Conservation (phyloP, 2,888 invertebrate genomes). For the Chelonus formosanus region DNA sequence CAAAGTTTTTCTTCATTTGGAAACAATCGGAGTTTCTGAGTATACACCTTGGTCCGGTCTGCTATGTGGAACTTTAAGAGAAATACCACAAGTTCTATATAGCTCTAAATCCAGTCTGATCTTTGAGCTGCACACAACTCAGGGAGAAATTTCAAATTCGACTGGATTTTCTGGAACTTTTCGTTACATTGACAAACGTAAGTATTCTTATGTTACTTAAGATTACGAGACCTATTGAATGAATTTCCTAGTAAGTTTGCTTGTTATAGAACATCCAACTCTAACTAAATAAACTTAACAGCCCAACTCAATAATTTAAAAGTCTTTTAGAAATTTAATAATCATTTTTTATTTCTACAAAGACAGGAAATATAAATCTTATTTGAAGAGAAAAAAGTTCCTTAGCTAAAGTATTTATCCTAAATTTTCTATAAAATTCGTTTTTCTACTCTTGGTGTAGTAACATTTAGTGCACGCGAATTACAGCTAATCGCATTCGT, state of each 20-base stretch:
- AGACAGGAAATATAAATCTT: not conserved
- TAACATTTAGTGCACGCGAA: slow-evolving; percentile 17
- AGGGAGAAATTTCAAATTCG: slow-evolving; percentile 66
- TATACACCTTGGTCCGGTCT: slow-evolving; percentile 78
- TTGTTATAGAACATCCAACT: no score
- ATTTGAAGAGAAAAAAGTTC: not conserved
- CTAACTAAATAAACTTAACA: no score
- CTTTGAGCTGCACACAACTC: slow-evolving; percentile 76
- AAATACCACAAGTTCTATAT: slow-evolving; percentile 78
- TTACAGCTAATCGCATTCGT: slow-evolving; percentile 25
- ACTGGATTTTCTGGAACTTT: slow-evolving; percentile 81
- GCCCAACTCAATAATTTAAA: no score
- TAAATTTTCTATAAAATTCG: not conserved
- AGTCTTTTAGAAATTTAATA: no score
- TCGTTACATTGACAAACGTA: slow-evolving; percentile 80
- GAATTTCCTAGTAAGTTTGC: no score
- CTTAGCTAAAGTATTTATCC: not conserved
- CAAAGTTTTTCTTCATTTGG: slow-evolving; percentile 80
- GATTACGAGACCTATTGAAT: no score
- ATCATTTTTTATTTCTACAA: no score
- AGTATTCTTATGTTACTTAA: slow-evolving; percentile 62
- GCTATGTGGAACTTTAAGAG: slow-evolving; percentile 75
- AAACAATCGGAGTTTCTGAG: slow-evolving; percentile 76
- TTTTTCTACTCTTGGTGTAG: no score
- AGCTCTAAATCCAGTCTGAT: slow-evolving; percentile 79